Evolutionary conservation across 2,113 vertebrate species (phyloP).

Genomic region (Scomber scombrus): DNA sequence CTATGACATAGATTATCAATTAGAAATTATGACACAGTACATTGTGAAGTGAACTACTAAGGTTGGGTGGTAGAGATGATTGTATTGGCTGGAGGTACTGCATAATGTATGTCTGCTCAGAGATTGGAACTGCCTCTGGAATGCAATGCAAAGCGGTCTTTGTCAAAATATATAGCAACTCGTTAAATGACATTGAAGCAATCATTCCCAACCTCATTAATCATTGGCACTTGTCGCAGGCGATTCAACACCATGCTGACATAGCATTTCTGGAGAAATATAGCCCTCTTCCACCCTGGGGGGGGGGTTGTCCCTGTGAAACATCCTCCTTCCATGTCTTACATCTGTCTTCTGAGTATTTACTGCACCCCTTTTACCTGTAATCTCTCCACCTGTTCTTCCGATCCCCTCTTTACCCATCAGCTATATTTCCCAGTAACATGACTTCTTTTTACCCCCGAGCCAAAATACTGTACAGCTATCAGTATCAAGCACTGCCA

Average conservation of each 20-base stretch:
- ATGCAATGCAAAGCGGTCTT: constrained; percentile 39
- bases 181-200: constrained; percentile 62
- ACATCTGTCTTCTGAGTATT: background rate
- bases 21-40: background rate
- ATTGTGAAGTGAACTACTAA: constrained; percentile 35
- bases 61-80: background rate
- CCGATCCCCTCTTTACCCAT: background rate
- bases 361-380: background rate
- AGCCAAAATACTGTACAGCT: background rate
- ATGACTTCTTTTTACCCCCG: background rate
- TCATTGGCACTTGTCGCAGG: constrained; percentile 59
- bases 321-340: constrained; percentile 15
- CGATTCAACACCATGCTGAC: constrained; percentile 65
- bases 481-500: background rate
- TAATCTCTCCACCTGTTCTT: background rate
- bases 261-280: constrained; percentile 66
- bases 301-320: constrained; percentile 35
- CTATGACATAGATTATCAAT: constrained; percentile 1
- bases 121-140: constrained; percentile 41
- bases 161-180: constrained; percentile 69
- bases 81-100: background rate
- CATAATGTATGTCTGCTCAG: background rate
- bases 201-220: constrained; percentile 66
- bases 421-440: background rate
- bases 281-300: constrained; percentile 22